Conservation (phyloP, 2,888 invertebrate species). For the Polymixis flavicincta region DNA sequence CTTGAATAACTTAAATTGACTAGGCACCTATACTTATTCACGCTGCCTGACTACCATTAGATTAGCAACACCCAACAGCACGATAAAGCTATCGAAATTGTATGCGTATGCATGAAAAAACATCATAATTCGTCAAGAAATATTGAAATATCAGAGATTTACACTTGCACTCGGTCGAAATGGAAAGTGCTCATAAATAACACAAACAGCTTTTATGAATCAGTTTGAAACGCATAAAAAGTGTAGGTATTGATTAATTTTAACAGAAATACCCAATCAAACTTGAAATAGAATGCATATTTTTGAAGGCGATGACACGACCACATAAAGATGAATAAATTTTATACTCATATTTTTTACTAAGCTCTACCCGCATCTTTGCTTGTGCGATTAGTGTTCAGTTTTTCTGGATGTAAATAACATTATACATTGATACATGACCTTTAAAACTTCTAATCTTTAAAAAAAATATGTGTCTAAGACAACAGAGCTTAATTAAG, state of each 20-base stretch:
- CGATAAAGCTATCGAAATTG: constrained; percentile 10
- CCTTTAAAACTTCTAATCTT: too few relatives aligned
- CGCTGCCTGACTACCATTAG: not conserved
- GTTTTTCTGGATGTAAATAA: not conserved
- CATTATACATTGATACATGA: not conserved
- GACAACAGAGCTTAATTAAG: not conserved
- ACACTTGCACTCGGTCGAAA: constrained; percentile 22
- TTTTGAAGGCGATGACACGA: constrained; percentile 11
- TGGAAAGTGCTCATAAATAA: constrained; percentile 35
- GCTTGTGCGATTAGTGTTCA: not conserved
- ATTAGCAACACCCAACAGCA: not conserved
- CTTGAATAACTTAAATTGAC: not conserved
- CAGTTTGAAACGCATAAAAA: constrained; percentile 31
- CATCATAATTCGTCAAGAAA: constrained; percentile 15
- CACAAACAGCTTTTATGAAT: constrained; percentile 18
- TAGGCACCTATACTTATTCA: not conserved
- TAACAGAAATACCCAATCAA: constrained; percentile 16
- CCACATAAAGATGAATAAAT: constrained; percentile 29
- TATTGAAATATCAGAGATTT: constrained; percentile 23
- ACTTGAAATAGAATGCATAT: constrained; percentile 41
- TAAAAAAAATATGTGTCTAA: not conserved
- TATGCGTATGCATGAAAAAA: not conserved
- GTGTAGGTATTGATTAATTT: constrained; percentile 25
- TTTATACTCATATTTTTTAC: constrained; percentile 9
- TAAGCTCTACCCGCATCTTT: not conserved